phyloP scores from a whole-genome alignment of 2,888 invertebrate genomes.

The Euzetes globulus region DNA sequence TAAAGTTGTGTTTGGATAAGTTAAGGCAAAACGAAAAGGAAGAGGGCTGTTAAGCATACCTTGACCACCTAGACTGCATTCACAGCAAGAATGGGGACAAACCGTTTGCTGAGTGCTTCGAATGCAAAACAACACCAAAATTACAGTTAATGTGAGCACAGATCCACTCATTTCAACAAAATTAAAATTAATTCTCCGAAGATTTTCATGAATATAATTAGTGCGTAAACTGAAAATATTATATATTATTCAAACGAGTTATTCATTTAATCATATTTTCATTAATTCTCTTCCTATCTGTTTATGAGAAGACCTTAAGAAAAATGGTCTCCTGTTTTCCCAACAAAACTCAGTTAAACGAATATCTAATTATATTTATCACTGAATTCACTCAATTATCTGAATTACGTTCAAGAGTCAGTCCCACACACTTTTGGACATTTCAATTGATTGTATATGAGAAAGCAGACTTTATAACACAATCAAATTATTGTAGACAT shows the following conservation, averaged over 20 bases:
- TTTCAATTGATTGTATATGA: no score
- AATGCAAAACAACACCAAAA: background rate
- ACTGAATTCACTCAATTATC: constrained; percentile 6
- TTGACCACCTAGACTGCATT: constrained; percentile 13
- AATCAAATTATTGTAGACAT: no score
- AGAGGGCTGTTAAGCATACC: constrained; percentile 10
- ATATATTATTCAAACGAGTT: constrained; percentile 7
- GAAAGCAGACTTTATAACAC: no score
- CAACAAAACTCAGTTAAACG: background rate
- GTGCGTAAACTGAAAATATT: background rate
- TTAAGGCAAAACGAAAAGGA: background rate
- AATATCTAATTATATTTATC: constrained; percentile 6
- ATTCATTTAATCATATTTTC: background rate
- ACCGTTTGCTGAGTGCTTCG: background rate
- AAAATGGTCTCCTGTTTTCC: background rate
- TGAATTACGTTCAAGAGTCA: background rate
- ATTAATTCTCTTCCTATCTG: background rate
- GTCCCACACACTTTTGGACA: background rate
- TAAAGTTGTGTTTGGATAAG: background rate
- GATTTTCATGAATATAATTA: background rate
- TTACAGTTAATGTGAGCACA: background rate
- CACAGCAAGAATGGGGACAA: constrained; percentile 5
- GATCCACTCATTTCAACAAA: background rate
- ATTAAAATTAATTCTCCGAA: background rate
- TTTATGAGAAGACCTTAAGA: background rate